Evolutionary conservation across 2,888 invertebrate species (phyloP).

Genomic region (Ptychoptera albimana): DNA sequence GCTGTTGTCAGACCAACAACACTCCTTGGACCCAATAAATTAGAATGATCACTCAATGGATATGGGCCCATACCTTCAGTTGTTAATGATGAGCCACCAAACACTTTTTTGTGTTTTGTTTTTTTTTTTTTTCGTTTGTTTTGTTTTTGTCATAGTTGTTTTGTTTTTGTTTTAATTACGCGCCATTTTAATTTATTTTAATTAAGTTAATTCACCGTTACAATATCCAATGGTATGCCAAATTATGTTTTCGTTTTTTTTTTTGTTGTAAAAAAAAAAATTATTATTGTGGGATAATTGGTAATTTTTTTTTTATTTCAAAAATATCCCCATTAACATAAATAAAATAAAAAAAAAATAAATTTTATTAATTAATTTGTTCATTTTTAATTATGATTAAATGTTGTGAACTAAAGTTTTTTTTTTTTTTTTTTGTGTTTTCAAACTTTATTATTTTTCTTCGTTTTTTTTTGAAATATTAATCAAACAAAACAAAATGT

Average conservation of each 20-base stretch:
- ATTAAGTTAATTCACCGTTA: too few relatives aligned
- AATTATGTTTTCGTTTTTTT: neutral
- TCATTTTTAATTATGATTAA: neutral
- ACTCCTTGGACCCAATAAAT: slow-evolving; percentile 27
- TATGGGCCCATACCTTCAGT: slow-evolving; percentile 34
- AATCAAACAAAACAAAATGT: too few relatives aligned
- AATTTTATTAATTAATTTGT: neutral
- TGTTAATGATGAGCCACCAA: slow-evolving; percentile 32
- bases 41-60: slow-evolving; percentile 30
- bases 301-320: too few relatives aligned
- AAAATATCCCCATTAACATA: slow-evolving; percentile 1
- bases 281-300: too few relatives aligned
- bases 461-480: neutral
- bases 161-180: slow-evolving; percentile 8
- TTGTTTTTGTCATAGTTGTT: slow-evolving; percentile 9
- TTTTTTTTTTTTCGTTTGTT: slow-evolving; percentile 12
- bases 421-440: too few relatives aligned
- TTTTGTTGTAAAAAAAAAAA: neutral
- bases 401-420: too few relatives aligned
- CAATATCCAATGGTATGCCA: neutral
- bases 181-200: too few relatives aligned
- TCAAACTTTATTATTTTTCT: too few relatives aligned
- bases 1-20: slow-evolving; percentile 23
- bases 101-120: slow-evolving; percentile 23
- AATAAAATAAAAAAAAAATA: slow-evolving; percentile 4